Conservation (phyloP, 2,888 invertebrate species). For the Blastobasis lacticolella region DNA sequence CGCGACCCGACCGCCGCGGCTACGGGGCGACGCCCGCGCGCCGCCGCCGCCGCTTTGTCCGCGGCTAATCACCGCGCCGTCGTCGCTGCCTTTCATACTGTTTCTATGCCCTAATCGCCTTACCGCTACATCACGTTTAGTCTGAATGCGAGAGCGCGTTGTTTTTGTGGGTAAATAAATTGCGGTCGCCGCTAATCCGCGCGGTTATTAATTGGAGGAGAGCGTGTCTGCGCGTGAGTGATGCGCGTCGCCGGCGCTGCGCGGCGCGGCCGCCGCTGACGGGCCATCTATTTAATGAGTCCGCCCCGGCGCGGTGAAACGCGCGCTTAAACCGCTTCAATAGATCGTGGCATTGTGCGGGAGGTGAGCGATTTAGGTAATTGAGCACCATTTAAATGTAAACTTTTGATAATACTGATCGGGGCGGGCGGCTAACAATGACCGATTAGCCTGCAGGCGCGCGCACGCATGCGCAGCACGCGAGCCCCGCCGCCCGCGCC, state of each 20-base stretch:
- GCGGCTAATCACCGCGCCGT: slow-evolving; percentile 9
- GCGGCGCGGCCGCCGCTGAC: slow-evolving; percentile 3
- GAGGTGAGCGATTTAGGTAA: background rate
- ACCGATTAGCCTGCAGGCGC: background rate
- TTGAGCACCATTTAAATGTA: background rate
- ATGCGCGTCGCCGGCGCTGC: slow-evolving; percentile 16
- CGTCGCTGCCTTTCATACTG: slow-evolving; percentile 5
- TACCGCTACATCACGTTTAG: background rate
- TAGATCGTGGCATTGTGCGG: background rate
- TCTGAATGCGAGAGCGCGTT: slow-evolving; percentile 1
- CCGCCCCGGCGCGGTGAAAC: slow-evolving; percentile 12
- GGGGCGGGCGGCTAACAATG: background rate
- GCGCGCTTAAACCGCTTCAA: background rate
- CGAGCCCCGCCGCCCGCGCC: background rate
- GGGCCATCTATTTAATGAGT: background rate
- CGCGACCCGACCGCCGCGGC: background rate
- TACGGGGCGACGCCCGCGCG: slow-evolving; percentile 7
- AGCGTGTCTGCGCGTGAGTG: slow-evolving; percentile 16
- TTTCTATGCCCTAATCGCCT: slow-evolving; percentile 5
- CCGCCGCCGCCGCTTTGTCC: slow-evolving; percentile 7
- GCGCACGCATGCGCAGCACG: background rate
- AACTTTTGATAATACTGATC: background rate
- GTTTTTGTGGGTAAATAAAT: slow-evolving; percentile 4
- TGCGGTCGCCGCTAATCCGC: slow-evolving; percentile 16
- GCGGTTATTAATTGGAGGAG: slow-evolving; percentile 15